Conservation (phyloP, 2,888 invertebrate genomes). For the Troides oblongomaculatus region DNA sequence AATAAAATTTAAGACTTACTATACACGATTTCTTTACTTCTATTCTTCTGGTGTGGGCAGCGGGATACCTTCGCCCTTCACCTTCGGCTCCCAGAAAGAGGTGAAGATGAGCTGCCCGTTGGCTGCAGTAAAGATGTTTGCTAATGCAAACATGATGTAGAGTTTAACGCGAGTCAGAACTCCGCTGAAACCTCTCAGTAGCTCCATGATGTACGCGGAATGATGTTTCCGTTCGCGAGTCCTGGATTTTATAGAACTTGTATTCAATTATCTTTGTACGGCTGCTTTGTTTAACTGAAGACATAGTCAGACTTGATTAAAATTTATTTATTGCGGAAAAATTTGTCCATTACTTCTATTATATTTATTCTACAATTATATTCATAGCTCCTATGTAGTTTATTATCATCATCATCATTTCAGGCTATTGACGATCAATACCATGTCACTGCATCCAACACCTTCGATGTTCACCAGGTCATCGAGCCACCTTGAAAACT, state of each 20-base stretch:
- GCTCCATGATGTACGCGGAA: constrained; percentile 34
- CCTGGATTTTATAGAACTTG: constrained; percentile 40
- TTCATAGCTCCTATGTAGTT: no score
- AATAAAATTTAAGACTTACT: neutral
- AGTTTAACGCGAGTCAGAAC: constrained; percentile 32
- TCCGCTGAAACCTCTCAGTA: constrained; percentile 26
- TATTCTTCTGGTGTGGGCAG: constrained; percentile 25
- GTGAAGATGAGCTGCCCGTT: constrained; percentile 80
- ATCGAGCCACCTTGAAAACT: no score
- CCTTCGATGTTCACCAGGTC: no score
- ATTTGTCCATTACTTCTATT: neutral
- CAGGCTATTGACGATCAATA: no score
- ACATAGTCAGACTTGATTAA: constrained; percentile 33
- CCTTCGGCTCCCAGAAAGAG: constrained; percentile 78
- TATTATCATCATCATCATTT: no score
- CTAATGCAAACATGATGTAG: constrained; percentile 41
- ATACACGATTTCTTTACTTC: neutral
- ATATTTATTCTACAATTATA: no score
- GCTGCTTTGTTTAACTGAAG: constrained; percentile 57
- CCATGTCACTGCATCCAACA: no score
- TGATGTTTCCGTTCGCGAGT: constrained; percentile 25
- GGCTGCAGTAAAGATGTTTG: constrained; percentile 42
- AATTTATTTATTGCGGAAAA: constrained; percentile 14
- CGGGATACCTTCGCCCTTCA: constrained; percentile 39
- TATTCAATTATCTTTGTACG: constrained; percentile 24